phyloP scores from a whole-genome alignment of 2,888 invertebrate genomes.

The Bombylius major region DNA sequence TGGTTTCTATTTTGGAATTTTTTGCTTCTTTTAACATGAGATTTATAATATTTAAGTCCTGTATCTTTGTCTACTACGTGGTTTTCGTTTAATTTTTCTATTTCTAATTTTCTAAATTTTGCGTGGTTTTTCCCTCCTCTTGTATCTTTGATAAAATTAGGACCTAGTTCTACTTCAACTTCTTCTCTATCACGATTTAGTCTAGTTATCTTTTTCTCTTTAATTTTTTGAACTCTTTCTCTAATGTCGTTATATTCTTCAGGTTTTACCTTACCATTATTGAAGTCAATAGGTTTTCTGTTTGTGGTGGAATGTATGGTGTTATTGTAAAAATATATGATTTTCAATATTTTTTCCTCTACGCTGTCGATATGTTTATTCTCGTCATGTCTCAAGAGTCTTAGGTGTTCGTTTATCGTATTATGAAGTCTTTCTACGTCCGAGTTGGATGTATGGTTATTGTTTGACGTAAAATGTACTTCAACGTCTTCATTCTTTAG shows the following conservation, averaged over 20 bases:
- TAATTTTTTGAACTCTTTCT: neutral
- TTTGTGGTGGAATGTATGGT: neutral
- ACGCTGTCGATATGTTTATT: conserved; percentile 8
- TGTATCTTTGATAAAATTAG: neutral
- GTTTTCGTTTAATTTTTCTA: conserved; percentile 9
- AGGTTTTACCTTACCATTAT: conserved; percentile 11
- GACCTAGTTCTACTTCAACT: neutral
- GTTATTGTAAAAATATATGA: conserved; percentile 11
- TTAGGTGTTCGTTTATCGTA: conserved; percentile 11
- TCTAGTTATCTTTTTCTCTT: too few species aligned
- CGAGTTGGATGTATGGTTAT: conserved; percentile 13
- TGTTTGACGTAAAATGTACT: conserved; percentile 14
- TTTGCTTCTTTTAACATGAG: conserved; percentile 11
- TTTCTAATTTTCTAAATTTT: conserved; percentile 13
- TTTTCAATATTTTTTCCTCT: neutral
- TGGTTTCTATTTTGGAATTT: conserved; percentile 11
- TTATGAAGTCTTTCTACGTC: too few species aligned
- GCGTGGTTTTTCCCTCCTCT: conserved; percentile 5
- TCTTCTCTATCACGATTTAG: conserved; percentile 5
- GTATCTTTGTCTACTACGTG: conserved; percentile 9
- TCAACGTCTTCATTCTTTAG: conserved; percentile 9
- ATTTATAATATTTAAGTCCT: conserved; percentile 13
- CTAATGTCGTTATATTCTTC: conserved; percentile 11
- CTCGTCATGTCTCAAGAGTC: conserved; percentile 14
- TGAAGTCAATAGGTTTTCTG: conserved; percentile 12